Evolutionary conservation across 1,140 invertebrate genomes (phyloP), one percentile per base, ranked within the genome.

Genomic region (Ostrea denselamellosa): DNA sequence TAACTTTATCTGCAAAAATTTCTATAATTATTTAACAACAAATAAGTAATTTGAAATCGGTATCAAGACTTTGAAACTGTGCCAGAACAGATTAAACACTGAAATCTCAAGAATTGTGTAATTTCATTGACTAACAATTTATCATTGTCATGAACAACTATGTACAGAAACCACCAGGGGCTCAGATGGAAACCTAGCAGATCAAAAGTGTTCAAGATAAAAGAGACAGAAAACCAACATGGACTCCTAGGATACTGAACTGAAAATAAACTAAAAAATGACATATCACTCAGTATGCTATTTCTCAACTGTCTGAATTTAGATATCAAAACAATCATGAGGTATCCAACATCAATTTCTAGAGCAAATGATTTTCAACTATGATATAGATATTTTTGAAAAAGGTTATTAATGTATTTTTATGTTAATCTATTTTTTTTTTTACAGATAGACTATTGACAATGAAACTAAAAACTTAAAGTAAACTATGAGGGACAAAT

Each of bases 41-140:
- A 77, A 77, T 77, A 77, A 28, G 2, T 28, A 34, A 77, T 28
- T 25, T 4, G 25, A 28, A 77, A 77, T 28, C 28, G 28, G 68
- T 77, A 77, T 77, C 25, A 25, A 77, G 14, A 77, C 68, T 77
- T 77, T 77, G 22, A 34, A 77, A 34, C 14, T 77, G 68, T 77
- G 17, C 56, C 68, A 77, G 28, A 22, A 77, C 68, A 34, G 68
- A 77, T 77, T 25, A 77, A 77, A 77, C 25, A 77, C 9, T 44
- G 2, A 77, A 34, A 25, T 77, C n/a, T n/a, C 68, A 77, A 77
- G 28, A 14, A 77, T 77, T 77, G 68, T 28, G 68, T 77, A 77
- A 77, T 77, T 28, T 34, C 25, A 77, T 34, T 77, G 68, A 77
- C 68, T 9, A 77, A 34, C 14, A 9, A 77, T 77, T 25, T 25